Evolutionary conservation across 2,113 vertebrate species (phyloP).

Genomic region (Cepphus grylle): DNA sequence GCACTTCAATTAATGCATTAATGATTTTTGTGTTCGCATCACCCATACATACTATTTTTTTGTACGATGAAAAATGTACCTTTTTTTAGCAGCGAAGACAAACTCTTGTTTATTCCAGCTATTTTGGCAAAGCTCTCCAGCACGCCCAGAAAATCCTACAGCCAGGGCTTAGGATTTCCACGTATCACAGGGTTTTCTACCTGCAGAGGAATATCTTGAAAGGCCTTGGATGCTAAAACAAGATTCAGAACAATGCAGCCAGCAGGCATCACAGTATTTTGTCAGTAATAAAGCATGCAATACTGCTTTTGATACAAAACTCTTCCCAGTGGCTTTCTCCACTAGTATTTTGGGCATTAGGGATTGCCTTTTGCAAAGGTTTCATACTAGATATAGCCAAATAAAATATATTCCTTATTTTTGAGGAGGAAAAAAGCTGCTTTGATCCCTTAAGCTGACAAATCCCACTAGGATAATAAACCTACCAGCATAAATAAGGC

Average conservation of each 20-base stretch:
- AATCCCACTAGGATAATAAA: neutral
- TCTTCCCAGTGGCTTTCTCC: neutral
- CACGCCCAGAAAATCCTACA: neutral
- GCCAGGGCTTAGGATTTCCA: neutral
- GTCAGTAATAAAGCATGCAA: neutral
- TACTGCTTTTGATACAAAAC: neutral
- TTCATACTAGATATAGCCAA: neutral
- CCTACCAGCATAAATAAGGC: neutral
- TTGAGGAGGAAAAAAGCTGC: neutral
- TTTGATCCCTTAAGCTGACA: conserved; percentile 21
- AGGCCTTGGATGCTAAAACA: neutral
- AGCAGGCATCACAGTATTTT: neutral
- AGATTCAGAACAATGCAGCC: neutral
- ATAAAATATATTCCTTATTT: neutral
- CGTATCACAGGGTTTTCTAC: neutral
- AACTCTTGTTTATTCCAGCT: neutral
- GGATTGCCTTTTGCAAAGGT: neutral
- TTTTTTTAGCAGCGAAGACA: neutral
- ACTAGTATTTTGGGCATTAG: neutral
- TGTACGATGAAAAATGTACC: neutral
- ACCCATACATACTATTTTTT: neutral
- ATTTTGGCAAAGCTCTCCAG: neutral
- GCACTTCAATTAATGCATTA: neutral
- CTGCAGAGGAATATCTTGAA: neutral
- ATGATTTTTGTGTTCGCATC: neutral